Base-by-base conservation (phyloP, 1,140 invertebrate species). In the Diploscapter pachys region DNA sequence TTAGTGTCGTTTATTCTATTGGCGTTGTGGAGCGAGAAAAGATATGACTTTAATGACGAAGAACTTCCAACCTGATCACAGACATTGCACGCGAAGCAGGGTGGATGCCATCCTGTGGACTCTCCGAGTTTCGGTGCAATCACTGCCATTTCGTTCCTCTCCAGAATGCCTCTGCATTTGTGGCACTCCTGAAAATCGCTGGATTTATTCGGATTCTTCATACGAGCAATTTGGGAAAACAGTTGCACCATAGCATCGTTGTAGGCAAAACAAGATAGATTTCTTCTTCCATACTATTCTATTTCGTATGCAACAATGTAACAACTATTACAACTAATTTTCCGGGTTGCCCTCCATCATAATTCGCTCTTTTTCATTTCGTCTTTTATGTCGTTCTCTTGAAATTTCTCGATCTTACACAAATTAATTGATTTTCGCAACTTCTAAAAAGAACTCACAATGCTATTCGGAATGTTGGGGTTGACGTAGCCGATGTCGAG, bases 401-500 rank as follows among this genome's bases (percentile, higher is more conserved):
- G 31, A 31, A 31, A 31, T 31, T 31, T 31, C 31, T 31, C 31
- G 31, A 31, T 31, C 31, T 1, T 31, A 1, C 31, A 31, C 31
- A 31, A 31, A 31, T 31, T 31, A 31, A 31, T 31, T 31, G 31
- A 1, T 31, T 31, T 31, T 31, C 31, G 31, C 31, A 31, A 49
- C 52, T 9, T 11, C 11, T 53, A 78, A 13, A 66, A 9, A 31
- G 9, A 11, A 76, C 82, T 78, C 50, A 86, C 85, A 79, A 79
- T 83, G 71, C 73, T 71, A 56, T 82, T 81, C 0, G 78, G 82
- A 8, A 84, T 62, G 65, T 79, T 81, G 4, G 80, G 52, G 51
- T 65, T 75, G 2, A 91, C 91, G 80, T 89, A 90, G 86, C 93
- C 96, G 82, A 98, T 93, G 86, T 98, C 96, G 78, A 99, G 88